Base-by-base conservation (phyloP, 2,888 invertebrate species). In the Tipula lateralis region DNA sequence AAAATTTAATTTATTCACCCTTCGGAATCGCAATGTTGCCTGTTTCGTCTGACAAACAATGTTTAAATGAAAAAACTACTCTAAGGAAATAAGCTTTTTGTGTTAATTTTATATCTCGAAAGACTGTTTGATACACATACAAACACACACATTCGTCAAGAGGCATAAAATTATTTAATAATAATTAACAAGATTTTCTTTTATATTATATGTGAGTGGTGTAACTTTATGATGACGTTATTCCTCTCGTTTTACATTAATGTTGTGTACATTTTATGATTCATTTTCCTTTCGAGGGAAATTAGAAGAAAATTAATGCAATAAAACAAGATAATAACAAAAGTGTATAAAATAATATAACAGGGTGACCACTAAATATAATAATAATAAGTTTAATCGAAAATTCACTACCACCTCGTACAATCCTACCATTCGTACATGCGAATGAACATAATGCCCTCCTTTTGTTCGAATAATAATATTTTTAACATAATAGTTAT, bases 111-210 rank as follows among this genome's bases (percentile, higher is more conserved):
- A 66, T 24, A 24, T 66, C 66, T 66, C 66, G 66, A 19, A 66
- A 66, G 24, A 24, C 19, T 66, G 66, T 24, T 66, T 66, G 66
- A 66, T 66, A 66, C n/a, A n/a, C n/a, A n/a, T n/a, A n/a, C n/a
- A n/a, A n/a, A n/a, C n/a, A n/a, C n/a, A n/a, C n/a, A n/a, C 24
- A 24, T 66, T 66, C 12, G 24, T 66, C 24, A 24, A 66, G 66
- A 19, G 19, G 66, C 66, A 66, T n/a, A 24, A 66, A 66, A 66
- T 66, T 66, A 66, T 66, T 66, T 66, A 66, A 66, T 66, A 66
- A 66, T 66, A 66, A 66, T 66, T 66, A 66, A 66, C 66, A 66
- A 66, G 66, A 66, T 66, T 66, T 66, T 66, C 24, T 66, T 66
- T 7, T 66, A 24, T 66, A 24, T 66, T 66, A 24, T 66, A n/a